Evolutionary conservation across 2,888 invertebrate species (phyloP), one percentile per base, ranked within the genome.

Genomic region (Papilio gigon): DNA sequence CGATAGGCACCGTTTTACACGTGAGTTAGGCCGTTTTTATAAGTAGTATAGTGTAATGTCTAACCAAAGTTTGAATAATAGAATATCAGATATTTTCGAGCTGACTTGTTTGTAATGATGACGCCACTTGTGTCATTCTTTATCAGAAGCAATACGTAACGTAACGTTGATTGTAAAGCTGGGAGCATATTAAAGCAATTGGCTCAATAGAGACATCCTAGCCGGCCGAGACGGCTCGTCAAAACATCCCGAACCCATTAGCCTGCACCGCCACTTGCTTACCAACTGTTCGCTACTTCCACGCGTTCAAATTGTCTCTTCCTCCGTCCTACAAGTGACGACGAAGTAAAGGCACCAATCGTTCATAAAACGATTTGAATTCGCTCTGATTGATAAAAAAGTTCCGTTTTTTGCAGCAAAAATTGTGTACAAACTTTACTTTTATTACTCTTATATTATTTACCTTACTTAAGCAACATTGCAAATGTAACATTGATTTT

Each of bases 281-380:
- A 82, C 65, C 27, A 65, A 65, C 59, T 30, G 69, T 65, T 35
- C 77, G 72, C 75, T 82, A 82, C 88, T 89, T 89, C 87, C 87
- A 85, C 79, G 78, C 75, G 77, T 78, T 80, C 81, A 85, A 88
- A 90, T 90, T 86, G 88, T 82, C 85, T 84, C 89, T 90, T 90
- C 90, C 90, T 90, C 83, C 78, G 9, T 6, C 5, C 40, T 40
- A 40, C n/a, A 74, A 78, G 80, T 79, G 76, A 74, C 72, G 44
- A 14, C 20, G 27, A 30, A 25, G 40, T 56, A 56, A 56, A 40
- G 56, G 65, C n/a, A 37, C 37, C 14, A 27, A 33, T 27, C 14
- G 25, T 50, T 27, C 4, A 14, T 30, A 56, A 9, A 30, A 56
- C 11, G n/a, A 53, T n/a, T 14, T 50, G 6, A 25, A 25, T 4